Evolutionary conservation across 2,888 invertebrate genomes (phyloP).

Genomic region (Candidula unifasciata): DNA sequence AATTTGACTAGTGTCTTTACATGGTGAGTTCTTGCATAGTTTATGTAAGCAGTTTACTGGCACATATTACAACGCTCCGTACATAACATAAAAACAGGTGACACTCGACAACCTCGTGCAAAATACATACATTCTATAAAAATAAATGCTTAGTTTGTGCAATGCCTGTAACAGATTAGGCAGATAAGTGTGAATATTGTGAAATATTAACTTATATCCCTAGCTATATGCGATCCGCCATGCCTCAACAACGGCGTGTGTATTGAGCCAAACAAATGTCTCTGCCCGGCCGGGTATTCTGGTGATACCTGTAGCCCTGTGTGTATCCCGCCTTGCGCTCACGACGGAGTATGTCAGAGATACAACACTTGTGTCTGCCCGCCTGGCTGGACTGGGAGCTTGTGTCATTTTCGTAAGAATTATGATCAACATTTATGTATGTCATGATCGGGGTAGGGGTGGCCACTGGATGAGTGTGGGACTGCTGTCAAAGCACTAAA

Average conservation of each 20-base stretch:
- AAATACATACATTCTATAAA: too few species aligned
- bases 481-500: too few species aligned
- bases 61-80: too few species aligned
- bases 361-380: conserved; percentile 95
- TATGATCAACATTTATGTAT: too few species aligned
- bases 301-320: conserved; percentile 58
- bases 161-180: neutral
- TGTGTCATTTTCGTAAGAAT: conserved; percentile 55
- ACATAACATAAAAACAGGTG: too few species aligned
- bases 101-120: too few species aligned
- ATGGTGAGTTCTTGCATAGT: too few species aligned
- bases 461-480: too few species aligned
- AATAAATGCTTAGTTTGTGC: neutral
- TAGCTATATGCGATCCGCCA: conserved; percentile 49
- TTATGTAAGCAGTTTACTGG: too few species aligned
- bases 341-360: conserved; percentile 95
- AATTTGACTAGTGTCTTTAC: too few species aligned
- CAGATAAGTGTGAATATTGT: neutral
- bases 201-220: neutral
- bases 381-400: conserved; percentile 89
- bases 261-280: conserved; percentile 56
- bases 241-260: conserved; percentile 53
- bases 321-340: conserved; percentile 82
- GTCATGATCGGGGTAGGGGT: too few species aligned
- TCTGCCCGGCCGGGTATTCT: conserved; percentile 61